Evolutionary conservation across 2,888 invertebrate genomes (phyloP).

Genomic region (Spicauda simplicius): DNA sequence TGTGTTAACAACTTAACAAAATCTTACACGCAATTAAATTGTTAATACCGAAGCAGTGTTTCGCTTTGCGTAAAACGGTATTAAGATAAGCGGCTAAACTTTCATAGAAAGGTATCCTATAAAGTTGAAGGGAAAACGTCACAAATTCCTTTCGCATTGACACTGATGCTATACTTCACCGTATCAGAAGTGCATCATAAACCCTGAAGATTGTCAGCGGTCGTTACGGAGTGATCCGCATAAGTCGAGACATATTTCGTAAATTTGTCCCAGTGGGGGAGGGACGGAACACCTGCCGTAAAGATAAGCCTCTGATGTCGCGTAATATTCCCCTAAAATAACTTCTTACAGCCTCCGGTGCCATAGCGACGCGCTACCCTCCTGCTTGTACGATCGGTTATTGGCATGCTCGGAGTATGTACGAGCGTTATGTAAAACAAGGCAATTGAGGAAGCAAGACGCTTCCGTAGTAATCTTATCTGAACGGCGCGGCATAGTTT

Average conservation of each 20-base stretch:
- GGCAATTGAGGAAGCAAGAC: slow-evolving; percentile 33
- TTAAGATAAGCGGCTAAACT: slow-evolving; percentile 15
- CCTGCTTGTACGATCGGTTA: slow-evolving; percentile 51
- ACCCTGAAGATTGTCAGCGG: slow-evolving; percentile 43
- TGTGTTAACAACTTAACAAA: slow-evolving; percentile 44
- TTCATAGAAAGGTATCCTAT: not conserved
- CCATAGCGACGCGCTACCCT: slow-evolving; percentile 68
- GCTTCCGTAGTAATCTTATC: slow-evolving; percentile 29
- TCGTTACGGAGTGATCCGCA: slow-evolving; percentile 69
- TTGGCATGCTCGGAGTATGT: slow-evolving; percentile 51
- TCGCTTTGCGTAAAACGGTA: slow-evolving; percentile 18
- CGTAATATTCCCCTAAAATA: slow-evolving; percentile 83
- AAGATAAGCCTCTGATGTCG: slow-evolving; percentile 82
- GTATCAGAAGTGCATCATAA: slow-evolving; percentile 41
- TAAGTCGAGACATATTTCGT: slow-evolving; percentile 80
- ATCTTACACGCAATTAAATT: slow-evolving; percentile 39
- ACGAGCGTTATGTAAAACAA: slow-evolving; percentile 39
- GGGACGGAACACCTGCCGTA: slow-evolving; percentile 82
- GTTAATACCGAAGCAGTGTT: slow-evolving; percentile 7
- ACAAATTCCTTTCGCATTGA: slow-evolving; percentile 30
- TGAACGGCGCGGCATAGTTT: slow-evolving; percentile 30
- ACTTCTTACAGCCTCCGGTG: slow-evolving; percentile 83
- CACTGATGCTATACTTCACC: slow-evolving; percentile 29
- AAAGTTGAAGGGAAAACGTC: slow-evolving; percentile 4
- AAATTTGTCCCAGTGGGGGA: slow-evolving; percentile 74